Evolutionary conservation across 2,797 vertebrate genomes (phyloP).

Genomic region (Knipowitschia caucasica): DNA sequence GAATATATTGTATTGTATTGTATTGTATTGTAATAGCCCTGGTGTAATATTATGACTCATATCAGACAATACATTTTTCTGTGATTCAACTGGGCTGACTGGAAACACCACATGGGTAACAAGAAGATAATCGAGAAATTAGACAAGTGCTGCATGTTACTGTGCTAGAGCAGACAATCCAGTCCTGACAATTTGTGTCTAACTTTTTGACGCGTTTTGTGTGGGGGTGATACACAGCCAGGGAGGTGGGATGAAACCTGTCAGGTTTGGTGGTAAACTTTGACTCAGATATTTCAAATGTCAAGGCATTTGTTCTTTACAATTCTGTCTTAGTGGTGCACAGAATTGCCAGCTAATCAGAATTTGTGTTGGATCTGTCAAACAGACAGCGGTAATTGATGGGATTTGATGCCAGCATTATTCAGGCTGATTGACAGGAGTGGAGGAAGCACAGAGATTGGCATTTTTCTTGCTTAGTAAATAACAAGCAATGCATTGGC

Average conservation of each 20-base stretch:
- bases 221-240: conserved; percentile 38
- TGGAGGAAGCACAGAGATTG: conserved; percentile 41
- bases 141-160: conserved; percentile 68
- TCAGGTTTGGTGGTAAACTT: conserved; percentile 44
- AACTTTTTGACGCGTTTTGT: conserved; percentile 63
- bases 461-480: conserved; percentile 46
- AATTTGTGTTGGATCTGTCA: conserved; percentile 52
- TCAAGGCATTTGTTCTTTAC: conserved; percentile 55
- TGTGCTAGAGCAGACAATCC: conserved; percentile 69
- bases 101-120: conserved; percentile 72
- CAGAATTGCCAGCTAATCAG: conserved; percentile 65
- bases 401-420: conserved; percentile 43
- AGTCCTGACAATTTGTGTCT: conserved; percentile 72
- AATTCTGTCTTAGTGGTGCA: conserved; percentile 49
- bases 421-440: conserved; percentile 60
- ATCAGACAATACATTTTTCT: too few relatives aligned
- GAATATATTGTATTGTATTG: too few relatives aligned
- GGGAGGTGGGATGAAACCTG: conserved; percentile 30
- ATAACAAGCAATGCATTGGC: conserved; percentile 43
- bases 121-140: conserved; percentile 68
- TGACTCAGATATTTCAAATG: conserved; percentile 66
- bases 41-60: too few relatives aligned
- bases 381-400: conserved; percentile 58
- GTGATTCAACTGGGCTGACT: conserved; percentile 73
- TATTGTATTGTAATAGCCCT: too few relatives aligned